A percentile compares a stretch with the other conserved stretches of the same genome.
phyloP scores from a whole-genome alignment of 2,797 vertebrate species.

The Rhincodon typus region DNA sequence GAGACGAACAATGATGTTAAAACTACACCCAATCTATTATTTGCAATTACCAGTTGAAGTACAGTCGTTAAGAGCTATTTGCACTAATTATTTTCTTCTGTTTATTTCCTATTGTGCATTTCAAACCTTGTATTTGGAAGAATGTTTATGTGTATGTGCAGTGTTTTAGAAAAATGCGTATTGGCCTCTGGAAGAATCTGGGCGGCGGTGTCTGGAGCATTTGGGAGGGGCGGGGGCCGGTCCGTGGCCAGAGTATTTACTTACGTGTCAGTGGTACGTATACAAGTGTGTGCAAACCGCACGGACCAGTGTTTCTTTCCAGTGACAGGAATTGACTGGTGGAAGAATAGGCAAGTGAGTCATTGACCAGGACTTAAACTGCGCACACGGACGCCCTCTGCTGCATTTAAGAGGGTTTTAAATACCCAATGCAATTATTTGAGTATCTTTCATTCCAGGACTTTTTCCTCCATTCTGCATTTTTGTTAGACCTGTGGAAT shows the following conservation, averaged over 20 bases:
- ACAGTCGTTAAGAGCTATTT: background rate
- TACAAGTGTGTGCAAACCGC: background rate
- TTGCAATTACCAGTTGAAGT: background rate
- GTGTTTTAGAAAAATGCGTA: background rate
- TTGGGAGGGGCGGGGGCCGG: background rate
- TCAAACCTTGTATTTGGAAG: background rate
- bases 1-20: background rate
- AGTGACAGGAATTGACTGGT: background rate
- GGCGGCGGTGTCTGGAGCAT: background rate
- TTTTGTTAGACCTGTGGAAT: background rate
- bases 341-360: background rate
- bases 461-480: background rate
- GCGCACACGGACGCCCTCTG: constrained; percentile 6
- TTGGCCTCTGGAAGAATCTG: background rate
- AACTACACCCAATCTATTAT: background rate
- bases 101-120: constrained; percentile 8
- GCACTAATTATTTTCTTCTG: background rate
- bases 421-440: background rate
- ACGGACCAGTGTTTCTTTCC: background rate
- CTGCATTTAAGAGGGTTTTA: background rate
- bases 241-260: too few relatives aligned
- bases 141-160: background rate
- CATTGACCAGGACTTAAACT: background rate
- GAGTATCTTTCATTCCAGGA: background rate
- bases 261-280: too few relatives aligned